Base-by-base conservation (phyloP, 2,113 vertebrate species). In the Quiscalus mexicanus region DNA sequence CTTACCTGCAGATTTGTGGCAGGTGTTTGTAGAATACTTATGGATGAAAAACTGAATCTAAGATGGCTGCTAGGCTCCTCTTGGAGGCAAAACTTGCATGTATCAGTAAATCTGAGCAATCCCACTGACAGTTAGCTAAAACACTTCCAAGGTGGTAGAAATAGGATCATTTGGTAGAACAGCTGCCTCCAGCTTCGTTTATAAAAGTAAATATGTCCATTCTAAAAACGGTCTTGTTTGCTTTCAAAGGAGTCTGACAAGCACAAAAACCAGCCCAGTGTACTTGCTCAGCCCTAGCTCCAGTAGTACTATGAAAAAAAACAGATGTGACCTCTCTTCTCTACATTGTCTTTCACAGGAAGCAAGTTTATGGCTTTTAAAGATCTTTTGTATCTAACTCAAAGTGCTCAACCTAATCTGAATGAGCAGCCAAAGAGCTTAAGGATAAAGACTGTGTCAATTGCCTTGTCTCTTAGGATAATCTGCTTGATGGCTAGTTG, bases 181-280 rank as follows among this genome's bases (percentile, higher is more conserved):
- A 65, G 6, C 5, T 59, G 4, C 12, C 21, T 59, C 6, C n/a
- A 59, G 15, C 24, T 27, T 59, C 8, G 6, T 53, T 85, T 65
- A 49, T 37, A 58, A 70, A 70, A 84, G 25, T 8, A 82, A 63
- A 64, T 67, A 35, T 2, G 6, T 37, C 6, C 37, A 2, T 42
- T 63, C 22, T 60, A 56, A 17, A 41, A 2, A 37, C 0, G 1
- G 17, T 15, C 2, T 62, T 65, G 0, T 27, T 74, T 80, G 4
- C 12, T 45, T 80, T 27, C 15, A 52, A n/a, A 12, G 6, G 39
- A 77, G 14, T 9, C 22, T 77, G 41, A 39, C 16, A 41, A 21
- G 8, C 11, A 47, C n/a, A 44, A 37, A 83, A 89, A 45, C 1
- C 5, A 25, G 2, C 18, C 11, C 7, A 19, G 5, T 35, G 2